Percentiles rank a stretch among this genome's conserved stretches.
Conservation (phyloP, 1,140 invertebrate genomes). For the Ephestia elutella region DNA sequence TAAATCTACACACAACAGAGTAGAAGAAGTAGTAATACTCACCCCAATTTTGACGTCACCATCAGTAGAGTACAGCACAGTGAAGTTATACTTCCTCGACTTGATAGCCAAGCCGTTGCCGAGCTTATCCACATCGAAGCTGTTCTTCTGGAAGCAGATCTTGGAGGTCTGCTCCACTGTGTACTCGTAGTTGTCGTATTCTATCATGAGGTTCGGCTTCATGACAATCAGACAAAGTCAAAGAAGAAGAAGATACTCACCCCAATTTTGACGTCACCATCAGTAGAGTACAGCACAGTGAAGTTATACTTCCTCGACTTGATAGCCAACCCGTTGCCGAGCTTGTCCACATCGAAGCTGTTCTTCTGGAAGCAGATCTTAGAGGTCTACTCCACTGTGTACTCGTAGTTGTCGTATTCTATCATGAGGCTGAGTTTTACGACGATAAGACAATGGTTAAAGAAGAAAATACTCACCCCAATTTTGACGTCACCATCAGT, state of each 20-base stretch:
- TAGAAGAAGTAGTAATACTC: too few relatives aligned
- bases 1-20: too few relatives aligned
- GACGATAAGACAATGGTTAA: too few relatives aligned
- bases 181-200: constrained; percentile 79
- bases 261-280: constrained; percentile 82
- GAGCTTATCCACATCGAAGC: constrained; percentile 79
- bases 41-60: constrained; percentile 84
- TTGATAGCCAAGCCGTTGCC: constrained; percentile 81
- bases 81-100: constrained; percentile 82
- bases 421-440: constrained; percentile 80
- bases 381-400: constrained; percentile 80
- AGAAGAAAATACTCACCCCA: too few relatives aligned
- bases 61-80: constrained; percentile 80
- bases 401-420: constrained; percentile 77
- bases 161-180: constrained; percentile 80
- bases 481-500: constrained; percentile 81
- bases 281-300: constrained; percentile 80
- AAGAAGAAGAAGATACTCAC: too few relatives aligned
- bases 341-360: constrained; percentile 79
- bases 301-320: constrained; percentile 82
- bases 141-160: constrained; percentile 77
- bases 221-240: constrained; percentile 77
- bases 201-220: constrained; percentile 78
- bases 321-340: constrained; percentile 81
- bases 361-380: constrained; percentile 78